Conservation (phyloP, 2,888 invertebrate species). For the Eilema caniola region DNA sequence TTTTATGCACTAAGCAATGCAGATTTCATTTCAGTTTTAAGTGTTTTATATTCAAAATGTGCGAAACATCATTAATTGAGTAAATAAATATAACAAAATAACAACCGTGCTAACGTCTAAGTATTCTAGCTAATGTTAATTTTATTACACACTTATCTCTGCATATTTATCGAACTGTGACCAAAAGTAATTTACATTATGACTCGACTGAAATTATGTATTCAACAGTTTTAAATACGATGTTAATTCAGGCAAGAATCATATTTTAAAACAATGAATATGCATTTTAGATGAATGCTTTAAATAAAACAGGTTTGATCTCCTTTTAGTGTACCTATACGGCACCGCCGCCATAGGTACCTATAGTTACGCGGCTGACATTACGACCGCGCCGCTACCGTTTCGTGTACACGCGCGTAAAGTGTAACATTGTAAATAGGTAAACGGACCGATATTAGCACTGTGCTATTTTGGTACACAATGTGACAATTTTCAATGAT, state of each 20-base stretch:
- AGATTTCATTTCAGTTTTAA: no score
- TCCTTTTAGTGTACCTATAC: not conserved
- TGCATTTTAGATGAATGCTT: not conserved
- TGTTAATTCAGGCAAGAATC: not conserved
- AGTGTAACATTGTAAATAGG: constrained; percentile 2
- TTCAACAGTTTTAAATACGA: not conserved
- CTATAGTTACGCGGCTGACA: not conserved
- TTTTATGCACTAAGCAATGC: no score
- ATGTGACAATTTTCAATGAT: not conserved
- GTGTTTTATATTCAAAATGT: no score
- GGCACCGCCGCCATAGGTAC: not conserved
- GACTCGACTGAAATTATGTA: not conserved
- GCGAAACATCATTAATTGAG: no score
- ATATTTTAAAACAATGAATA: not conserved
- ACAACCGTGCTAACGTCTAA: not conserved
- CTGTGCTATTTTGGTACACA: not conserved
- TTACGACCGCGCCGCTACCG: not conserved
- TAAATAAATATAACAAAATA: not conserved
- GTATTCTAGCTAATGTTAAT: not conserved
- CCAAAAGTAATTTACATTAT: not conserved
- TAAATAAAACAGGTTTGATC: not conserved
- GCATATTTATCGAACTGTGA: not conserved
- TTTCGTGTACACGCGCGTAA: not conserved
- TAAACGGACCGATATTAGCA: not conserved
- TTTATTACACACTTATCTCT: not conserved